Percentiles rank a stretch among this genome's conserved stretches.
Evolutionary conservation across 1,140 invertebrate genomes (phyloP).

Genomic region (Panulirus ornatus): DNA sequence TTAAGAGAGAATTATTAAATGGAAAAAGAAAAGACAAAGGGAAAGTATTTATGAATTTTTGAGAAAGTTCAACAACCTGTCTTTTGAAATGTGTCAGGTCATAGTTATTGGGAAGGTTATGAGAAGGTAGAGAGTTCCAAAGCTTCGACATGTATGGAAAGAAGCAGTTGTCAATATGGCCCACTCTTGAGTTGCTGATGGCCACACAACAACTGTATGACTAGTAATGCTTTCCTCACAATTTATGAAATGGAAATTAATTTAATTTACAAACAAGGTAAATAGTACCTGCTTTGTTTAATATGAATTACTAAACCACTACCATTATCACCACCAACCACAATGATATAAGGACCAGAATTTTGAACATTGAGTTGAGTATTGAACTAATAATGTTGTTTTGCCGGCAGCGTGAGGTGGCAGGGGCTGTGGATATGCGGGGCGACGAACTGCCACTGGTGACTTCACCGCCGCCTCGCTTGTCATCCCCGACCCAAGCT

Average conservation of each 20-base stretch:
- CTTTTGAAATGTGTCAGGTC: too few relatives aligned
- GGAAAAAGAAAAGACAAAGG: too few relatives aligned
- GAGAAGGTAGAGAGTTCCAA: too few relatives aligned
- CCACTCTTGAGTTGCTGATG: too few relatives aligned
- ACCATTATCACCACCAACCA: not conserved
- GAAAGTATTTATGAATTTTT: too few relatives aligned
- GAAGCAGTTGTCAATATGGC: too few relatives aligned
- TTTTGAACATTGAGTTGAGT: not conserved
- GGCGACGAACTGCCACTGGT: conserved; percentile 64
- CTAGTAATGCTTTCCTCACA: too few relatives aligned
- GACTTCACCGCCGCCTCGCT: conserved; percentile 39
- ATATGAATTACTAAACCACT: not conserved
- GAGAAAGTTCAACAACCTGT: too few relatives aligned
- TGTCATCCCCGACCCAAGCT: conserved; percentile 44
- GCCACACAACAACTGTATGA: too few relatives aligned
- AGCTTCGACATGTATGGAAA: too few relatives aligned
- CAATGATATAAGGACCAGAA: not conserved
- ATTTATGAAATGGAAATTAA: not conserved
- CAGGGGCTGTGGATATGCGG: conserved; percentile 4
- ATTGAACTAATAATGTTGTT: not conserved
- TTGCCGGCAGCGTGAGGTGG: conserved; percentile 15
- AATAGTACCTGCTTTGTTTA: not conserved
- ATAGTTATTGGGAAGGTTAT: too few relatives aligned
- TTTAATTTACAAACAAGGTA: not conserved
- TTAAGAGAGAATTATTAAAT: too few relatives aligned